Percentiles rank a stretch among this genome's conserved stretches.
Evolutionary conservation across 2,113 vertebrate genomes (phyloP).

Genomic region (Varanus salvator): DNA sequence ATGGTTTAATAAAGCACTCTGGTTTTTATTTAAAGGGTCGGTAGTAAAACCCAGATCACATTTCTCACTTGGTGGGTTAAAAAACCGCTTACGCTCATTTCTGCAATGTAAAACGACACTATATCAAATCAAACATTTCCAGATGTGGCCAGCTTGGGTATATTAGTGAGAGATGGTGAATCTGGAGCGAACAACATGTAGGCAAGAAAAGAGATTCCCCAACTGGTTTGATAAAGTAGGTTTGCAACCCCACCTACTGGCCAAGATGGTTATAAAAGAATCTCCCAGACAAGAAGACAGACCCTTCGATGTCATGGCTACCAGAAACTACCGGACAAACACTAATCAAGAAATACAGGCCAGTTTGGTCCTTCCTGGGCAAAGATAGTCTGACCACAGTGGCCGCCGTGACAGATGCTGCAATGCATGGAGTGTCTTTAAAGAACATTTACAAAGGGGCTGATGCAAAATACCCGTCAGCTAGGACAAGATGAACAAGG

Average conservation of each 20-base stretch:
- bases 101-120: conserved; percentile 99
- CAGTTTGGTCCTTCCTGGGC: not conserved
- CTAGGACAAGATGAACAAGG: no score
- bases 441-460: no score
- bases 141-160: conserved; percentile 90
- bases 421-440: no score
- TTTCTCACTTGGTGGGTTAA: conserved; percentile 92
- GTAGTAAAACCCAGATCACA: conserved; percentile 91
- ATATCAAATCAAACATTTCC: conserved; percentile 99
- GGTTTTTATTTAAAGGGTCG: conserved; percentile 91
- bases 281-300: not conserved
- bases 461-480: no score
- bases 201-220: conserved; percentile 20
- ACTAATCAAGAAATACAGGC: not conserved
- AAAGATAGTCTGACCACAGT: not conserved
- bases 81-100: conserved; percentile 96
- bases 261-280: conserved; percentile 37
- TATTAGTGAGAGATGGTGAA: conserved; percentile 42
- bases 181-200: conserved; percentile 7
- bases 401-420: no score
- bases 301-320: no score
- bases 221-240: conserved; percentile 58
- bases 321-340: not conserved
- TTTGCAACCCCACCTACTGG: conserved; percentile 90
- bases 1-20: conserved; percentile 91